Evolutionary conservation across 2,113 vertebrate genomes (phyloP), one percentile per base, ranked within the genome.

Genomic region (Montifringilla adamsi): DNA sequence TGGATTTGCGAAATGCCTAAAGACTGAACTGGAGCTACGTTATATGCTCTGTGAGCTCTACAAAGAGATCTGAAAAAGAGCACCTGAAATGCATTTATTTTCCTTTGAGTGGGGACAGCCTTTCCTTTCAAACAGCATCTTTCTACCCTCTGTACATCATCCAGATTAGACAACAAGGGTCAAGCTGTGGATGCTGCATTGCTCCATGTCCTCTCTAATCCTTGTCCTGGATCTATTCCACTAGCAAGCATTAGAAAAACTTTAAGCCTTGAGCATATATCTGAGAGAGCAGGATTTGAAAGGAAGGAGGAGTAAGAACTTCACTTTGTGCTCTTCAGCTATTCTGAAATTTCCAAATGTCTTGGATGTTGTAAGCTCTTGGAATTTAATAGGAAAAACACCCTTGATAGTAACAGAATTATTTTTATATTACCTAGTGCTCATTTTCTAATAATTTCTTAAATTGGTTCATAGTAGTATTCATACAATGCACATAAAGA

Each of bases 11-110:
- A 56, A 28, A 94, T 85, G 33, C 28, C 49, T 35, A 28, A 44
- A 41, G 30, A 39, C 7, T 27, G 73, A 3, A 18, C 8, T 37
- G 35, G n/a, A 63, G 2, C 30, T 39, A 11, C 0, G 0, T 64
- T 64, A 21, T 16, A 41, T 41, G 11, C 10, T 64, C 21, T 31
- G 11, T 53, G 23, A 62, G 11, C 23, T 46, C 16, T 44, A 27
- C 46, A 67, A 76, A 62, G 8, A 30, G 22, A 26, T 27, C 22
- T 64, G 37, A 18, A 84, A 52, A 74, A 47, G 2, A 37, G 10
- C 53, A 72, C 14, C 28, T 24, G 37, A 80, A 88, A 52, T 24
- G 3, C 9, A 13, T 37, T 89, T 88, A 2, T 66, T 84, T 73
- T 44, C 17, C 35, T 80, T 47, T 77, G 20, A 62, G 50, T 35